These are phyloP conservation scores for Tetramorium bicarinatum DNA, from an alignment of 2,888 invertebrate species.

Conservation along the genomic window DNA sequence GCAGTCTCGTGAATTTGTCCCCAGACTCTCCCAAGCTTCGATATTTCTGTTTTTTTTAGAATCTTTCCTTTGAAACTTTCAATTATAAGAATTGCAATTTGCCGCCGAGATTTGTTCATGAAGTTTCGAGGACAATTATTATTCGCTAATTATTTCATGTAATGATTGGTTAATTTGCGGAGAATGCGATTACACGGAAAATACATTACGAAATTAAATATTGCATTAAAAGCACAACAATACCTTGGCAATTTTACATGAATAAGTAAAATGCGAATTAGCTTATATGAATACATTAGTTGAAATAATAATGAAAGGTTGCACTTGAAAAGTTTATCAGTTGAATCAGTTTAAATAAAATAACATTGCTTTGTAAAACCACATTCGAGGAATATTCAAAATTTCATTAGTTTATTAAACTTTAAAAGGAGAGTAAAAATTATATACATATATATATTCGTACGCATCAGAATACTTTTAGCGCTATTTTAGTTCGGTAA, in stretches of 20 bases:
- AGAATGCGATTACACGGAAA: conserved; percentile 11
- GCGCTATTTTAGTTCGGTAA: background rate
- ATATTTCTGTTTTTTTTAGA: conserved; percentile 14
- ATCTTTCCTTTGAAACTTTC: conserved; percentile 10
- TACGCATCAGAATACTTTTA: background rate
- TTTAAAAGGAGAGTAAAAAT: background rate
- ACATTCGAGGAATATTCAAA: background rate
- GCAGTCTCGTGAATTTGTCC: conserved; percentile 59
- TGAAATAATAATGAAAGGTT: background rate
- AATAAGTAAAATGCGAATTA: background rate
- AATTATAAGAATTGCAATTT: background rate
- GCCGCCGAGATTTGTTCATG: background rate
- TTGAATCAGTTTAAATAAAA: background rate
- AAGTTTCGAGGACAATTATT: background rate
- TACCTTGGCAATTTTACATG: background rate
- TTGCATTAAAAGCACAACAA: background rate
- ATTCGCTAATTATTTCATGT: conserved; percentile 2
- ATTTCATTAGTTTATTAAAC: background rate
- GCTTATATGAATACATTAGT: background rate
- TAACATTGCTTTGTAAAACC: background rate
- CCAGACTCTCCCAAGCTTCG: conserved; percentile 46
- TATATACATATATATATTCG: background rate
- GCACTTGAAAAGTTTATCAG: background rate
- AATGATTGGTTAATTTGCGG: conserved; percentile 12
- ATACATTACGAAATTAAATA: conserved; percentile 14